Percentiles rank a stretch among this genome's conserved stretches.
These are phyloP conservation scores for Nomada ferruginata DNA, from an alignment of 2,888 invertebrate genomes.

Conservation along the genomic window DNA sequence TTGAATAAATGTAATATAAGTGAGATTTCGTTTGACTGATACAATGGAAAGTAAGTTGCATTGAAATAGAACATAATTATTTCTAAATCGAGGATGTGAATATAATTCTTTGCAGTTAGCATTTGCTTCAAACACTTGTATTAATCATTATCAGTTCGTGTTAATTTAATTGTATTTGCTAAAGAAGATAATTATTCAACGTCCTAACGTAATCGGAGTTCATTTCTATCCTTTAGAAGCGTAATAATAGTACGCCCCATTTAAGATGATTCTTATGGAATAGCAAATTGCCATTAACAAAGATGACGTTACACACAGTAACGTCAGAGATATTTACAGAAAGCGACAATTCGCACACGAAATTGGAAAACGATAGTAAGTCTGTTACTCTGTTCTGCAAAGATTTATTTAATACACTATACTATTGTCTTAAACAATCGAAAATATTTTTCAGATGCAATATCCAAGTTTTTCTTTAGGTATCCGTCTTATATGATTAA, in stretches of 20 bases:
- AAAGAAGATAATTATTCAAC: neutral
- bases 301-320: constrained; percentile 84
- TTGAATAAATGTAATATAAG: too few relatives aligned
- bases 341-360: constrained; percentile 84
- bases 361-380: constrained; percentile 82
- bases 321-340: constrained; percentile 91
- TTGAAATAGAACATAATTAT: too few relatives aligned
- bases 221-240: constrained; percentile 5
- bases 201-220: neutral
- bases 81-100: too few relatives aligned
- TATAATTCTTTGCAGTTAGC: too few relatives aligned
- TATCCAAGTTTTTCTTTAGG: constrained; percentile 90
- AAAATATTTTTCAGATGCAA: constrained; percentile 86
- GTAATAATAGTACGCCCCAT: neutral
- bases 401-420: constrained; percentile 10
- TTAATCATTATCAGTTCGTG: constrained; percentile 23
- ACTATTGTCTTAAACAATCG: constrained; percentile 1
- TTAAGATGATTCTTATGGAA: neutral
- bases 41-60: too few relatives aligned
- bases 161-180: constrained; percentile 20
- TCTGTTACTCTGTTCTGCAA: constrained; percentile 34
- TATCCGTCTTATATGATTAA: constrained; percentile 84
- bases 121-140: too few relatives aligned
- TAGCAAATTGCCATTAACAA: constrained; percentile 5
- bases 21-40: too few relatives aligned